Base-by-base conservation (phyloP, 2,888 invertebrate species). In the Xanthorhoe designata region DNA sequence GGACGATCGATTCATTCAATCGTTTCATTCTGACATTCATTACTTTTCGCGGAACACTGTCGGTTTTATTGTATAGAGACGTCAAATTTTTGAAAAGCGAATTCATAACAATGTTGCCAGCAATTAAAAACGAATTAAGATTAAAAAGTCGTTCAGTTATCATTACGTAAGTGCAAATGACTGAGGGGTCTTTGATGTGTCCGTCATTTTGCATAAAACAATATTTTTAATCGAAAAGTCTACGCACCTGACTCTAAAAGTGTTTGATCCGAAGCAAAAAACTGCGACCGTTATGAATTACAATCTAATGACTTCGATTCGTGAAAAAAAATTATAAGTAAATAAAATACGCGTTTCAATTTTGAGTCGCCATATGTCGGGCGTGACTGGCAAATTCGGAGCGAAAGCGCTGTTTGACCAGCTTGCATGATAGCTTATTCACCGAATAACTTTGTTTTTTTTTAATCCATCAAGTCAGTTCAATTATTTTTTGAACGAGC, bases 271-370 rank as follows among this genome's bases (percentile, higher is more conserved):
- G 65, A 54, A 62, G 80, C 82, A 88, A 90, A 89, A 90, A 87
- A 83, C 74, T 62, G 64, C 73, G 82, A 86, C 92, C 91, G 92
- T 92, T 92, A 90, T 87, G 84, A 88, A 81, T 88, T 88, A 90
- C 88, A 82, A 85, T 88, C 88, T 91, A 91, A 90, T 89, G 89
- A 89, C 85, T 83, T 84, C 84, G 86, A 87, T 87, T 86, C 80
- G 76, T 79, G 77, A 83, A 85, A 85, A 85, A 83, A 78, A 79
- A 78, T 80, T 78, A 84, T 87, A 87, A 87, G 84, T 82, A 42
- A 42, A 42, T 42, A 42, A 88, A 86, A 88, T 79, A 86, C 79
- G 81, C 81, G 83, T 87, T 88, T 86, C 87, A 87, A 88, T 86
- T 88, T 80, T 81, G 78, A 81, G 87, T 85, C 83, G 85, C 86